Percentiles rank a stretch among this genome's conserved stretches.
Conservation (phyloP, 64 coral and sea anemone species). For the Montipora sp. region DNA sequence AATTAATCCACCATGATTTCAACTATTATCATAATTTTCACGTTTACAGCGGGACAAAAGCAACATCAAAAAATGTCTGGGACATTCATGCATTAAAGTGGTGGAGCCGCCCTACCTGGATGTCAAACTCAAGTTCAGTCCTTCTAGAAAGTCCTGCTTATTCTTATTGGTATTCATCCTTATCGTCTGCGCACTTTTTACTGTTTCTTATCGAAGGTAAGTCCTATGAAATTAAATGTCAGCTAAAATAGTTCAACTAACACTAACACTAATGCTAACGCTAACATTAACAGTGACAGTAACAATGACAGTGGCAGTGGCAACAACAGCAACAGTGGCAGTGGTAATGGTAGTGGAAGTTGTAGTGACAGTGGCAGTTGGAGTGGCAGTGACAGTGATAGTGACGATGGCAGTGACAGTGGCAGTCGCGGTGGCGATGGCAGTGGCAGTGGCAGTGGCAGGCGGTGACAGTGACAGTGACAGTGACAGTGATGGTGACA, state of each 20-base stretch:
- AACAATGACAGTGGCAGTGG: background rate
- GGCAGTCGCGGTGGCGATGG: too few relatives aligned
- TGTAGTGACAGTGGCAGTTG: background rate
- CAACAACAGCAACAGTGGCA: background rate
- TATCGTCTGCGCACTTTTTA: background rate
- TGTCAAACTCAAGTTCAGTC: constrained; percentile 18
- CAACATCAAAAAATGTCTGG: constrained; percentile 11
- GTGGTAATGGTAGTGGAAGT: background rate
- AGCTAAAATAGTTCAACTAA: background rate
- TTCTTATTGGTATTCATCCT: too few relatives aligned
- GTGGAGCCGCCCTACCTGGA: constrained; percentile 47
- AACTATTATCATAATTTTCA: background rate
- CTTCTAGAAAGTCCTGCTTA: background rate
- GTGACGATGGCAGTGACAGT: too few relatives aligned
- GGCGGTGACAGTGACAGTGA: too few relatives aligned
- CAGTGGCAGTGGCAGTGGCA: too few relatives aligned
- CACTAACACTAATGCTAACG: too few relatives aligned
- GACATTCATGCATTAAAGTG: constrained; percentile 44
- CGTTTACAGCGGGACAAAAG: constrained; percentile 40
- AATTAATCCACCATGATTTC: constrained; percentile 49
- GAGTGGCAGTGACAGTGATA: too few relatives aligned
- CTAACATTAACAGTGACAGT: background rate
- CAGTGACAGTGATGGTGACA: too few relatives aligned
- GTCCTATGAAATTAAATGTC: background rate
- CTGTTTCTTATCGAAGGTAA: constrained; percentile 35